Conservation (phyloP, 2,797 vertebrate species). For the Sarcoramphus papa region DNA sequence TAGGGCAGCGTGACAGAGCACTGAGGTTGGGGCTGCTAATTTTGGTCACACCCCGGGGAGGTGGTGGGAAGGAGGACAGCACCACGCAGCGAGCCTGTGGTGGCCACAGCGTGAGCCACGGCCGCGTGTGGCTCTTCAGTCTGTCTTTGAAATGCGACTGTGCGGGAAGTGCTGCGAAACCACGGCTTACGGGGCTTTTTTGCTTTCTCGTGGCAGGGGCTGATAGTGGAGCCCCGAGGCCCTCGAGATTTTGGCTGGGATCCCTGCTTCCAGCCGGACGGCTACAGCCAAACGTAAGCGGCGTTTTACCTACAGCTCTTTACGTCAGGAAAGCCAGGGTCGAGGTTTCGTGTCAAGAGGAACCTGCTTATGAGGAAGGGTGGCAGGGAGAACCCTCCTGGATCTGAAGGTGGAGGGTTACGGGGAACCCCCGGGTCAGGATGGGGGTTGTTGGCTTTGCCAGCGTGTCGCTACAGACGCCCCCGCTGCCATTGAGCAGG, state of each 20-base stretch:
- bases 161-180: background rate
- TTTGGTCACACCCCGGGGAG: background rate
- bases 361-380: background rate
- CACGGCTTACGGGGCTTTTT: fast-evolving
- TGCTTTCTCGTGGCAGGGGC: slow-evolving; percentile 74
- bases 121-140: fast-evolving
- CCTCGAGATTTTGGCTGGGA: slow-evolving; percentile 97
- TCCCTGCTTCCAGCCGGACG: slow-evolving; percentile 94
- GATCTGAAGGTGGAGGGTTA: background rate
- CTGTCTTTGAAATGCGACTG: background rate
- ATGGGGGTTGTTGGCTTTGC: background rate
- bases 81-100: fast-evolving
- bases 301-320: background rate
- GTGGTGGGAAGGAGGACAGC: background rate
- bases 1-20: fast-evolving
- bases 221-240: slow-evolving; percentile 91
- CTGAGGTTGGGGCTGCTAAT: background rate
- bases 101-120: background rate
- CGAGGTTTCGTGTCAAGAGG: background rate
- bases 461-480: fast-evolving
- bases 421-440: fast-evolving
- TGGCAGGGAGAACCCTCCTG: background rate
- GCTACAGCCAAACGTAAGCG: slow-evolving; percentile 90
- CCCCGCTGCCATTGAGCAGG: fast-evolving
- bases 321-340: background rate